Conservation (phyloP, 2,113 vertebrate genomes). For the Syngnathus floridae region DNA sequence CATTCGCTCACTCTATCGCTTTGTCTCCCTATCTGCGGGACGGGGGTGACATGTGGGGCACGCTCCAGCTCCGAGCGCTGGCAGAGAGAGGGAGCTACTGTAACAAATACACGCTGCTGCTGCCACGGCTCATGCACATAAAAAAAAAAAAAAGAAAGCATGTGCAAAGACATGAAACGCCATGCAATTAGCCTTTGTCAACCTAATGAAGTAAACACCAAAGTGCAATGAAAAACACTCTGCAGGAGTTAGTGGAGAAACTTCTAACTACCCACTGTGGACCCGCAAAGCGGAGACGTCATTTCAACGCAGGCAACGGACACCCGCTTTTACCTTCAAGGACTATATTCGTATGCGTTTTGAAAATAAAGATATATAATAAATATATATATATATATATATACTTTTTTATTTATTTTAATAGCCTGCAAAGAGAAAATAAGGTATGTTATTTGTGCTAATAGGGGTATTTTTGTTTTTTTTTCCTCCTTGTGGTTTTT, state of each 20-base stretch:
- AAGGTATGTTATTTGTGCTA: background rate
- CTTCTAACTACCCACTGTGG: constrained; percentile 18
- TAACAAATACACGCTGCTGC: constrained; percentile 41
- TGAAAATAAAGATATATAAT: too few species aligned
- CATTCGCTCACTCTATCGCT: constrained; percentile 60
- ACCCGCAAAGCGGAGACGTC: background rate
- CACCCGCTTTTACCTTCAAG: background rate
- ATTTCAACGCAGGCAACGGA: background rate
- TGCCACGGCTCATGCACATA: constrained; percentile 22
- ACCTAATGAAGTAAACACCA: constrained; percentile 39
- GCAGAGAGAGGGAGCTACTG: constrained; percentile 20
- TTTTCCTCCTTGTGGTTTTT: background rate
- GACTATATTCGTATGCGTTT: background rate
- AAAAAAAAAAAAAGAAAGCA: constrained; percentile 11
- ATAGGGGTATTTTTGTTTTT: background rate
- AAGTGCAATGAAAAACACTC: constrained; percentile 8
- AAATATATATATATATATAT: too few species aligned
- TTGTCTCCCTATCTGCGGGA: constrained; percentile 64
- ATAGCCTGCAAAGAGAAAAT: background rate
- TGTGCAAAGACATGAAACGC: constrained; percentile 17
- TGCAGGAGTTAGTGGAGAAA: constrained; percentile 4
- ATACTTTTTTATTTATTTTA: background rate
- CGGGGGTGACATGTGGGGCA: constrained; percentile 67
- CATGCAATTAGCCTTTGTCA: constrained; percentile 39
- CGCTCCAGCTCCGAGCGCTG: constrained; percentile 34